Conservation (phyloP, 2,797 vertebrate species). For the Huso huso region DNA sequence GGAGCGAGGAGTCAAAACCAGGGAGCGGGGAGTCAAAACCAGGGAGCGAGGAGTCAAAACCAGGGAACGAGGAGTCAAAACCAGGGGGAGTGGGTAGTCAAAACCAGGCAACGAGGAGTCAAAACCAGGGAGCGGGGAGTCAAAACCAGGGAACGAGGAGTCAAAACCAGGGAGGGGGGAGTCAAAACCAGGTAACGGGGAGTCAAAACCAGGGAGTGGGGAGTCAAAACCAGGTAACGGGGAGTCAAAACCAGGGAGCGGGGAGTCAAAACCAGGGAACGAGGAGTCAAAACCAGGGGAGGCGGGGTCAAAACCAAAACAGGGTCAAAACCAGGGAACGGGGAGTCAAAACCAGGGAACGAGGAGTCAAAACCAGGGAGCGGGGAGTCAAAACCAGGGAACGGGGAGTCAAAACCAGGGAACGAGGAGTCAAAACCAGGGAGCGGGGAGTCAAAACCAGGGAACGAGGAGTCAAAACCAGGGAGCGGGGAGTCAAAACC, state of each 20-base stretch:
- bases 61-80: not conserved
- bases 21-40: slow-evolving; percentile 46
- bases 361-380: too few species aligned
- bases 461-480: too few species aligned
- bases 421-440: slow-evolving; percentile 39
- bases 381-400: slow-evolving; percentile 7
- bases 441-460: slow-evolving; percentile 48
- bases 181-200: too few species aligned
- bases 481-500: too few species aligned
- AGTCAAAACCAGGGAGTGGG: too few species aligned
- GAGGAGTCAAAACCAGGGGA: slow-evolving; percentile 32
- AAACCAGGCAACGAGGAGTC: slow-evolving; percentile 30
- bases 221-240: too few species aligned
- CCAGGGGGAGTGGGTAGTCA: slow-evolving; percentile 41
- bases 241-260: slow-evolving; percentile 16
- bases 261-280: slow-evolving; percentile 41
- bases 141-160: too few species aligned
- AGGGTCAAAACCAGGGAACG: too few species aligned
- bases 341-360: too few species aligned
- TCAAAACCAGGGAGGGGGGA: too few species aligned
- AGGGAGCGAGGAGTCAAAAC: slow-evolving; percentile 25
- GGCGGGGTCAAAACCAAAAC: slow-evolving; percentile 50
- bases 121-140: slow-evolving; percentile 18
- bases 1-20: slow-evolving; percentile 40
- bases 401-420: slow-evolving; percentile 37